phyloP scores from a whole-genome alignment of 2,888 invertebrate species.

The Seira sanloemensis region DNA sequence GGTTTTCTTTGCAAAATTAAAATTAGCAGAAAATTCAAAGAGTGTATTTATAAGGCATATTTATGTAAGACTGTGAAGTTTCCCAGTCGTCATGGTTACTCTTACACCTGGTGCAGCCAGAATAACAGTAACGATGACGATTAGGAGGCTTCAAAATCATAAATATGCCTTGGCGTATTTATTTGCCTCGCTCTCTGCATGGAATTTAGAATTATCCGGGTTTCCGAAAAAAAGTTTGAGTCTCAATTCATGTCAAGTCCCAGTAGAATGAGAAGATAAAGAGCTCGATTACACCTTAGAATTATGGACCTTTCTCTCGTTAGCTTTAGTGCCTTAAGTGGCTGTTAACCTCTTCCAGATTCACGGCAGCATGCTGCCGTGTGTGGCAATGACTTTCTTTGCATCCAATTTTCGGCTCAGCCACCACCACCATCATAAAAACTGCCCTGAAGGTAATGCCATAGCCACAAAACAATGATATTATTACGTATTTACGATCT shows the following conservation, averaged over 20 bases:
- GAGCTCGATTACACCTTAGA: constrained; percentile 18
- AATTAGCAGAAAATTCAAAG: too few relatives aligned
- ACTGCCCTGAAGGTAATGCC: not conserved
- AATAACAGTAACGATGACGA: too few relatives aligned
- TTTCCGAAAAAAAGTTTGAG: too few relatives aligned
- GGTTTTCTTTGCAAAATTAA: too few relatives aligned
- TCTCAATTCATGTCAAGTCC: not conserved
- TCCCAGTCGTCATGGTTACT: too few relatives aligned
- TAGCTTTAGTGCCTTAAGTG: constrained; percentile 50
- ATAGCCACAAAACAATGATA: constrained; percentile 21
- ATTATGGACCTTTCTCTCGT: constrained; percentile 48
- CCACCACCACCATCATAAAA: not conserved
- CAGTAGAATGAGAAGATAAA: constrained; percentile 15
- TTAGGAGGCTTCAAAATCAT: too few relatives aligned
- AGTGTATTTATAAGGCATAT: too few relatives aligned
- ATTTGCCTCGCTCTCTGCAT: too few relatives aligned
- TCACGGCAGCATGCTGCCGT: constrained; percentile 26
- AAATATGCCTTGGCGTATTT: too few relatives aligned
- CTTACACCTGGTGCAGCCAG: too few relatives aligned
- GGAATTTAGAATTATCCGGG: too few relatives aligned
- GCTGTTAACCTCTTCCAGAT: constrained; percentile 48
- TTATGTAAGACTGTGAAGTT: too few relatives aligned
- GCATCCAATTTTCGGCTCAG: constrained; percentile 34
- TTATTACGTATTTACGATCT: constrained; percentile 48
- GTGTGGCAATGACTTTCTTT: constrained; percentile 5